Evolutionary conservation across 2,113 vertebrate species (phyloP), one percentile per base, ranked within the genome.

Genomic region (Eleginops maclovinus): DNA sequence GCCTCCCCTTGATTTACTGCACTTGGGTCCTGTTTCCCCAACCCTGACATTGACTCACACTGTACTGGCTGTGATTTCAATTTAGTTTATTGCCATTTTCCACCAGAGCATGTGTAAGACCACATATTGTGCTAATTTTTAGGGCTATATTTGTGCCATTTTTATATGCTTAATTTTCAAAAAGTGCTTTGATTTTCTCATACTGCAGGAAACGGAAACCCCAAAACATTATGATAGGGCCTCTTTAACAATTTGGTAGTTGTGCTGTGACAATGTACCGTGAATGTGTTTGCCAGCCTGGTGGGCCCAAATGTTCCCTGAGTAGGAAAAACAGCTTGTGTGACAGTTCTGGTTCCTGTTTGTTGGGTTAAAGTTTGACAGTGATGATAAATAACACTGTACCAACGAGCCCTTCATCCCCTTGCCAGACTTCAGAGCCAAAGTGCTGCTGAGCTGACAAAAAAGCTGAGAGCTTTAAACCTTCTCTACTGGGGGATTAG

Each of bases 251-350:
- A 61, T 75, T 60, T 44, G 28, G 19, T 22, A 41, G 26, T 46
- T 60, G n/a, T 28, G 12, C 14, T 24, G 3, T 46, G 76, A 75
- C 28, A 50, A 75, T 86, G 77, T 54, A 58, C 60, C 54, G 60
- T 40, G 56, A 63, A 58, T 21, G 31, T 44, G 69, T 53, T 12
- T 28, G 31, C 7, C 9, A 41, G 43, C 50, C 71, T 49, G n/a
- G 70, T 47, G 31, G 54, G 3, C 16, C 24, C 36, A 60, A 47
- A 7, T 58, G 28, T 44, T 47, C 31, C 19, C n/a, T 14, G 22
- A 51, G 15, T 51, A 56, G 19, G 31, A 61, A 26, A 68, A 0
- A 56, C 15, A 22, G 49, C 65, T 55, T 54, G 40, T 67, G 54
- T 28, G 28, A 63, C 21, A 64, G 59, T 12, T 58, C 24, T 71